Conservation (phyloP, 2,113 vertebrate genomes). For the Heterotilapia buettikoferi region DNA sequence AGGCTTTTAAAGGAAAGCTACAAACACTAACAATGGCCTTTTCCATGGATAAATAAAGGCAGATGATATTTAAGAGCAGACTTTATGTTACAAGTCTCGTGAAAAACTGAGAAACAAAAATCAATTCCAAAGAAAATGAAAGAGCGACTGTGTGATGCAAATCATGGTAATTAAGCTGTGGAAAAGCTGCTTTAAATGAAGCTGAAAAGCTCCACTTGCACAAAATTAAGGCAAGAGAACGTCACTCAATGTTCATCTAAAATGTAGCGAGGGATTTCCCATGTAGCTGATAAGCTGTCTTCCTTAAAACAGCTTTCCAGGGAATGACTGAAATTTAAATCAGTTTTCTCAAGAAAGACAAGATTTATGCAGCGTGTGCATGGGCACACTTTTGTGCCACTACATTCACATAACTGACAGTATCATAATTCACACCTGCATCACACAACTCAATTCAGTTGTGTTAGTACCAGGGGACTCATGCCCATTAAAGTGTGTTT, state of each 20-base stretch:
- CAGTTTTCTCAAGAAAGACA: neutral
- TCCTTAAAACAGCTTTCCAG: neutral
- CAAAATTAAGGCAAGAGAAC: neutral
- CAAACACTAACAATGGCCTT: neutral
- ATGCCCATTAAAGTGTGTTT: neutral
- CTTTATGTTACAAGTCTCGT: neutral
- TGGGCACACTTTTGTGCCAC: neutral
- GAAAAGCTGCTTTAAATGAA: constrained; percentile 4
- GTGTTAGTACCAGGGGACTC: neutral
- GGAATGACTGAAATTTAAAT: constrained; percentile 22
- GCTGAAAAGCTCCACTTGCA: neutral
- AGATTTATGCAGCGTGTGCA: neutral
- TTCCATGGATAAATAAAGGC: neutral
- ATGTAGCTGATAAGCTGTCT: neutral
- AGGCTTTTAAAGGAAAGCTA: neutral
- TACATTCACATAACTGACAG: neutral
- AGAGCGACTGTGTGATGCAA: neutral
- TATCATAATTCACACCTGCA: constrained; percentile 16
- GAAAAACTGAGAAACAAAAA: neutral
- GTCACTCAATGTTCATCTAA: neutral
- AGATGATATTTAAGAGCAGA: neutral
- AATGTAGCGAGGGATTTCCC: neutral
- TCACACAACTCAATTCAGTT: neutral
- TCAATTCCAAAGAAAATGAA: neutral
- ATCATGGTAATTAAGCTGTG: neutral